phyloP scores from a whole-genome alignment of 2,888 invertebrate species.

The Nipponacmea schrenckii region DNA sequence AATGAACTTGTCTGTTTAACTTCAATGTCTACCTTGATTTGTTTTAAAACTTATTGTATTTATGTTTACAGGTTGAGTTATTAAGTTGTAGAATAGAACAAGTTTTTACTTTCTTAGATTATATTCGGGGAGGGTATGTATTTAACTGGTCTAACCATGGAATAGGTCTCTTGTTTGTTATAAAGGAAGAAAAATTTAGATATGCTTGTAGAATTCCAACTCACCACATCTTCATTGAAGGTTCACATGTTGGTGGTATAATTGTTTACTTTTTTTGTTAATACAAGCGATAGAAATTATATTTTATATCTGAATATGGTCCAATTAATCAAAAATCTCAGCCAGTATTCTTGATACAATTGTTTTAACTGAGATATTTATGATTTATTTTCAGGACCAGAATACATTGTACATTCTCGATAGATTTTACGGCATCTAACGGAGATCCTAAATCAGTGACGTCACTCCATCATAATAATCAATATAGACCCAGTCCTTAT shows the following conservation, averaged over 20 bases:
- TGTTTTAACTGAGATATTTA: neutral
- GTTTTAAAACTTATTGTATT: too few relatives aligned
- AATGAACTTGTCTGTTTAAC: too few relatives aligned
- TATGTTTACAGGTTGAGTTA: conserved; percentile 54
- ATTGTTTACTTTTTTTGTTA: too few relatives aligned
- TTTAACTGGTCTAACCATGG: too few relatives aligned
- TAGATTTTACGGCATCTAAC: conserved; percentile 71
- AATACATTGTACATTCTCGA: conserved; percentile 70
- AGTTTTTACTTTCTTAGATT: conserved; percentile 70
- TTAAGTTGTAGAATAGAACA: conserved; percentile 58
- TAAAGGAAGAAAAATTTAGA: too few relatives aligned
- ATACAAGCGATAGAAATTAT: too few relatives aligned
- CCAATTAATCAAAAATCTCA: neutral
- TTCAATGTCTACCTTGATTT: too few relatives aligned
- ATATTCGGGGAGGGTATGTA: conserved; percentile 71
- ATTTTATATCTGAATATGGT: too few relatives aligned
- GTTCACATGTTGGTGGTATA: too few relatives aligned
- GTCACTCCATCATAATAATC: conserved; percentile 70
- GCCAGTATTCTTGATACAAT: neutral
- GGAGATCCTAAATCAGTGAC: conserved; percentile 66
- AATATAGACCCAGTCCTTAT: conserved; percentile 70
- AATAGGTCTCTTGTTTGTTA: too few relatives aligned
- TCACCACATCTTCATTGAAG: too few relatives aligned
- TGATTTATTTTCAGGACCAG: conserved; percentile 58
- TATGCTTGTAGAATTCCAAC: too few relatives aligned